Percentiles rank a stretch among this genome's conserved stretches.
Evolutionary conservation across 1,140 invertebrate species (phyloP).

Genomic region (Nilaparvata lugens): DNA sequence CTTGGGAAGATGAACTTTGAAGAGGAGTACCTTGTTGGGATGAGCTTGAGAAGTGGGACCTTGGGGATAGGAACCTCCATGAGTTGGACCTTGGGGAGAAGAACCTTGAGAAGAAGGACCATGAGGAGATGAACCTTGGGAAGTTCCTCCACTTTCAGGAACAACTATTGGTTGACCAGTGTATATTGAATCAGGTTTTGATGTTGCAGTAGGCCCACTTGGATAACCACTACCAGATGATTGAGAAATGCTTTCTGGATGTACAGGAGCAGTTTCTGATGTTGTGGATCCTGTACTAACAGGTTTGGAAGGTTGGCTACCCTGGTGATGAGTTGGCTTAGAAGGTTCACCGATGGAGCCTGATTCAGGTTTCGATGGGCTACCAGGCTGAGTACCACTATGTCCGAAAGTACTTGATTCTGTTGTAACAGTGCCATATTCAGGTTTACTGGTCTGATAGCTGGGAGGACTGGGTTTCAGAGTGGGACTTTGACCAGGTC

Average conservation of each 20-base stretch:
- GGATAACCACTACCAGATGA: not conserved
- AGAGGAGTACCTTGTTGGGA: not conserved
- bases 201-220: not conserved
- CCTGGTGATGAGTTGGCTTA: too few species aligned
- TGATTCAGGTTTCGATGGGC: not conserved
- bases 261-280: too few species aligned
- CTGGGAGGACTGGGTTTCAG: not conserved
- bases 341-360: too few species aligned
- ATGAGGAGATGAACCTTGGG: not conserved
- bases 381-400: constrained; percentile 4
- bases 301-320: too few species aligned
- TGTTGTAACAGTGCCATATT: not conserved
- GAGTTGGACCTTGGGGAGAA: too few species aligned
- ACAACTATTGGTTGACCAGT: not conserved
- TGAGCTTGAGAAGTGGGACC: too few species aligned
- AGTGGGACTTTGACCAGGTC: not conserved
- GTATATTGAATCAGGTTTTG: not conserved
- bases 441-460: constrained; percentile 2
- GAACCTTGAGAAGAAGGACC: too few species aligned
- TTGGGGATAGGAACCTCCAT: too few species aligned
- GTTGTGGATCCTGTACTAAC: too few species aligned
- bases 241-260: too few species aligned
- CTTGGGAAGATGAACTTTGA: constrained; percentile 8
- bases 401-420: not conserved
- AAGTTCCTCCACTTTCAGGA: not conserved